phyloP scores from a whole-genome alignment of 2,113 vertebrate genomes.

The Ivindomyrus marchei region DNA sequence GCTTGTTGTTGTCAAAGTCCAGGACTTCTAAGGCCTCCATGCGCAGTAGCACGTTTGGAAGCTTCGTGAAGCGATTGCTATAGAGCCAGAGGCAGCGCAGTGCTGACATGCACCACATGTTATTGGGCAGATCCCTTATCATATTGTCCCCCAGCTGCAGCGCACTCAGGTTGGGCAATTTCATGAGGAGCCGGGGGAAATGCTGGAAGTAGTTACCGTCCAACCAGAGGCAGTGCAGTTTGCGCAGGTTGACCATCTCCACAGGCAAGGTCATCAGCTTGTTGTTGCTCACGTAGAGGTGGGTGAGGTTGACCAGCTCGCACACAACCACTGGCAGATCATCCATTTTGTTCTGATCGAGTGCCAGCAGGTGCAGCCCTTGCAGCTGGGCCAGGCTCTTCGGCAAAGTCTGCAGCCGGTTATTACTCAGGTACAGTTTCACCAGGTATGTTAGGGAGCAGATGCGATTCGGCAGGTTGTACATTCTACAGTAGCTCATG shows the following conservation, averaged over 20 bases:
- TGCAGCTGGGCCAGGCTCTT: conserved; percentile 67
- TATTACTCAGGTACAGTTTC: conserved; percentile 81
- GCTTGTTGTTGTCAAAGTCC: conserved; percentile 84
- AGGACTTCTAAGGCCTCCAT: conserved; percentile 79
- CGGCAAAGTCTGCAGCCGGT: conserved; percentile 71
- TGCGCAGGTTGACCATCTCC: conserved; percentile 71
- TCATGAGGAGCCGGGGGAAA: conserved; percentile 78
- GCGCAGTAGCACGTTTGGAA: conserved; percentile 72
- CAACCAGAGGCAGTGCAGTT: conserved; percentile 84
- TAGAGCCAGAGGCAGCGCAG: conserved; percentile 88
- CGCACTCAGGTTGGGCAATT: conserved; percentile 74
- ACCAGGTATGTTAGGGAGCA: conserved; percentile 66
- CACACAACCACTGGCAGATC: conserved; percentile 82
- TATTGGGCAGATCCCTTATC: conserved; percentile 67
- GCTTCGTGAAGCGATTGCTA: conserved; percentile 80
- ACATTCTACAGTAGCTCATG: conserved; percentile 66
- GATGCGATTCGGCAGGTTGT: conserved; percentile 63
- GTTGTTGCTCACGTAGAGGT: conserved; percentile 90
- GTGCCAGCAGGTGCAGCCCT: conserved; percentile 74
- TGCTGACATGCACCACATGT: conserved; percentile 68
- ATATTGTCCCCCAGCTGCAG: conserved; percentile 91
- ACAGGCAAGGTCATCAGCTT: conserved; percentile 73
- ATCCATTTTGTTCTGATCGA: conserved; percentile 86
- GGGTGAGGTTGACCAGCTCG: conserved; percentile 70
- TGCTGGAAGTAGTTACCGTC: conserved; percentile 81